These are phyloP conservation scores for Erythrocercus mccallii DNA, from an alignment of 2,113 vertebrate genomes.

Conservation along the genomic window DNA sequence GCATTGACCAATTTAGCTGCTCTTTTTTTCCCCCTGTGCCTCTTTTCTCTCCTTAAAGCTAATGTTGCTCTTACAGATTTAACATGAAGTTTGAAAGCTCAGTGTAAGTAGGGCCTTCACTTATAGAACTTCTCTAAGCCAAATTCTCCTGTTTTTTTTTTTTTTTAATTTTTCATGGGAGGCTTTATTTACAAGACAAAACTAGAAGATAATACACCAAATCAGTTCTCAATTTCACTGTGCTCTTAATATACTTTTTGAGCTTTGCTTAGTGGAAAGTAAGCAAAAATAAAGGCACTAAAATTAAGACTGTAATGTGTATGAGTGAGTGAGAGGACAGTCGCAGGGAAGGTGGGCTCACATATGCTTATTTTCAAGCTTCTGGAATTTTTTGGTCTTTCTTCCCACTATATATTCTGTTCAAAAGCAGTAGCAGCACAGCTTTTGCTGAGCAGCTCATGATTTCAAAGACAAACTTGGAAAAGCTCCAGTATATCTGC, in stretches of 20 bases:
- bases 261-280: background rate
- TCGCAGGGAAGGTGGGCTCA: background rate
- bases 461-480: slow-evolving; percentile 46
- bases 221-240: background rate
- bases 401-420: background rate
- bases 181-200: background rate
- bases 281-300: background rate
- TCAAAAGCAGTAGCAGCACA: background rate
- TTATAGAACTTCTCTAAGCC: background rate
- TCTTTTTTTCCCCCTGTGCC: background rate
- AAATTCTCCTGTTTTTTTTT: background rate
- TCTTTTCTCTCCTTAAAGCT: background rate
- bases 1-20: background rate
- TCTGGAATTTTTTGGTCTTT: background rate
- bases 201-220: background rate
- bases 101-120: background rate
- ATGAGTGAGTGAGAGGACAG: background rate
- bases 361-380: background rate
- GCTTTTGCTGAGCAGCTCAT: background rate
- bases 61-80: background rate
- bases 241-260: background rate
- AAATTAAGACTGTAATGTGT: background rate
- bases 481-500: slow-evolving; percentile 37
- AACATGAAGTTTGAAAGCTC: background rate
- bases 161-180: background rate